Conservation (phyloP, 1,140 invertebrate genomes). For the Cepaea nemoralis region DNA sequence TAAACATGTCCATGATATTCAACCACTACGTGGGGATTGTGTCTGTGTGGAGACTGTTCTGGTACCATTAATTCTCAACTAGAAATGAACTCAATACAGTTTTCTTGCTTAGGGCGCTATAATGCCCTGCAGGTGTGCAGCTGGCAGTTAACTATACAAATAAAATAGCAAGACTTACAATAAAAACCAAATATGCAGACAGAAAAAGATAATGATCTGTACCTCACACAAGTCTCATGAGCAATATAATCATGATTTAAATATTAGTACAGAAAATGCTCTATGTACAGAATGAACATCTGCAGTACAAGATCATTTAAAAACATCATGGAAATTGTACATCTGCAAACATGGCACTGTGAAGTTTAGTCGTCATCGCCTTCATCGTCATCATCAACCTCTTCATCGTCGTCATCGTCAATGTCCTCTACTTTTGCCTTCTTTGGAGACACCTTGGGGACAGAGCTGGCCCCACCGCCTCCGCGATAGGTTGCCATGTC, state of each 20-base stretch:
- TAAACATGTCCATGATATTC: too few relatives aligned
- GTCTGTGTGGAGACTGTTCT: too few relatives aligned
- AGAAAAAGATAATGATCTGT: background rate
- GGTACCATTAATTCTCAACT: too few relatives aligned
- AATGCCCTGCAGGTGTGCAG: too few relatives aligned
- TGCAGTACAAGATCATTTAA: constrained; percentile 1
- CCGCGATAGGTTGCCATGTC: constrained; percentile 58
- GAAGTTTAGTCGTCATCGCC: constrained; percentile 57
- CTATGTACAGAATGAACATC: background rate
- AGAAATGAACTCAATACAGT: too few relatives aligned
- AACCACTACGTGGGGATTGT: too few relatives aligned
- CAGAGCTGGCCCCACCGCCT: constrained; percentile 31
- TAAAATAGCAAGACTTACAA: background rate
- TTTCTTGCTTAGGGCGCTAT: too few relatives aligned
- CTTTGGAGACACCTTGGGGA: constrained; percentile 25
- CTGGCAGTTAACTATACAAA: too few relatives aligned
- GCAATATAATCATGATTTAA: background rate
- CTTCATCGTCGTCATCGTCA: constrained; percentile 59
- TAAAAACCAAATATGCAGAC: background rate
- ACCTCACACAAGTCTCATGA: background rate
- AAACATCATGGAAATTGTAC: background rate
- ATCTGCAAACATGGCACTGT: background rate
- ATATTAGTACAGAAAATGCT: background rate
- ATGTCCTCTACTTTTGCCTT: constrained; percentile 45
- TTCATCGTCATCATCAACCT: constrained; percentile 65